Base-by-base conservation (phyloP, 2,888 invertebrate species). In the Poecilobothrus nobilitatus region DNA sequence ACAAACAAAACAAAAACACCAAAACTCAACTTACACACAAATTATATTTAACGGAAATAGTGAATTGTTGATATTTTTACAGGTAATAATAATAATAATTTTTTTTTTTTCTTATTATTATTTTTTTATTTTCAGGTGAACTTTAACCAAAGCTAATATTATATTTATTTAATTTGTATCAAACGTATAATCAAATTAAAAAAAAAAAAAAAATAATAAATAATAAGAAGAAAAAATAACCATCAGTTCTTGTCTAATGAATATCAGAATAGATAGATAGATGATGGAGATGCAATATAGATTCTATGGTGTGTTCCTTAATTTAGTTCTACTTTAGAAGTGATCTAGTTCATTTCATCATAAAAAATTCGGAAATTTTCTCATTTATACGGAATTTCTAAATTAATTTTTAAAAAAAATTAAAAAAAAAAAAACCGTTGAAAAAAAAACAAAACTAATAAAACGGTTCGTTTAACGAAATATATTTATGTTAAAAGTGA, bases 361-460 rank as follows among this genome's bases (percentile, higher is more conserved):
- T 34, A 34, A 53, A 67, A 66, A 44, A 53, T n/a, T 44, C 27
- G 62, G 18, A 53, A 53, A 12, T 41, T 41, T 41, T n/a, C n/a
- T n/a, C n/a, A 41, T 4, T 27, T 27, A 27, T 27, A 27, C 5
- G 27, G 27, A 27, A 27, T 27, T 27, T 27, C 27, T 2, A 5
- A 27, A 27, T 27, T 27, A 4, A 27, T n/a, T n/a, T n/a, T 27
- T 27, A 27, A 27, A 27, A 27, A 27, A 27, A 27, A 27, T 27
- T 27, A 27, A 27, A 27, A 27, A 27, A 27, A 27, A 27, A 27
- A 27, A 27, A 27, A 27, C 2, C 27, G 27, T 37, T 37, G 37
- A n/a, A n/a, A n/a, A n/a, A n/a, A n/a, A n/a, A n/a, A n/a, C n/a
- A n/a, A n/a, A n/a, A n/a, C n/a, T 53, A 53, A 27, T 27, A 27